Evolutionary conservation across 2,797 vertebrate species (phyloP).

Genomic region (Pyrrhura leucotis): DNA sequence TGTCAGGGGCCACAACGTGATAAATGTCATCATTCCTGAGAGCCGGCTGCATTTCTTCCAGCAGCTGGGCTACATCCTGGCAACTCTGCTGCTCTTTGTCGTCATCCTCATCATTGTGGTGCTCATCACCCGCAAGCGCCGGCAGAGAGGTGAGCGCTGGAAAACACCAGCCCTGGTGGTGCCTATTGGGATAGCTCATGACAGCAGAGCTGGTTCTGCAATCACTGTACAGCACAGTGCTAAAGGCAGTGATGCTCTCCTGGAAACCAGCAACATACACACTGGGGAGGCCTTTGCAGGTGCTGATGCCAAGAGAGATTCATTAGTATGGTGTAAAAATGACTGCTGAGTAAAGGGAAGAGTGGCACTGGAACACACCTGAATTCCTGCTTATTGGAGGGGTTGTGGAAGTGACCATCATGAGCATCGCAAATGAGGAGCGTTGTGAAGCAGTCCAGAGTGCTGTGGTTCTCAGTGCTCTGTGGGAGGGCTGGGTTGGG

Average conservation of each 20-base stretch:
- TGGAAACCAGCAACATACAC: background rate
- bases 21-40: constrained; percentile 93
- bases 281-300: background rate
- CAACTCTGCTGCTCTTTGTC: constrained; percentile 86
- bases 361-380: background rate
- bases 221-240: background rate
- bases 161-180: accelerated
- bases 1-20: constrained; percentile 81
- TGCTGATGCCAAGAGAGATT: background rate
- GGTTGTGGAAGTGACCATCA: accelerated
- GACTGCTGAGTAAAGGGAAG: background rate
- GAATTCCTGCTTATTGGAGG: background rate
- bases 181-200: accelerated
- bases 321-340: background rate
- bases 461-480: background rate
- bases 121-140: constrained; percentile 82
- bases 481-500: background rate
- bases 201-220: background rate
- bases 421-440: background rate
- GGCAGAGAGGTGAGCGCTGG: constrained; percentile 82
- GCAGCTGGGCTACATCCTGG: constrained; percentile 92
- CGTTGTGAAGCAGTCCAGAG: background rate
- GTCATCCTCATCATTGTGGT: constrained; percentile 83
- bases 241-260: background rate
- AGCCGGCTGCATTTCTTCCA: constrained; percentile 87